phyloP scores from a whole-genome alignment of 2,113 vertebrate genomes.

The Vireo altiloquus region DNA sequence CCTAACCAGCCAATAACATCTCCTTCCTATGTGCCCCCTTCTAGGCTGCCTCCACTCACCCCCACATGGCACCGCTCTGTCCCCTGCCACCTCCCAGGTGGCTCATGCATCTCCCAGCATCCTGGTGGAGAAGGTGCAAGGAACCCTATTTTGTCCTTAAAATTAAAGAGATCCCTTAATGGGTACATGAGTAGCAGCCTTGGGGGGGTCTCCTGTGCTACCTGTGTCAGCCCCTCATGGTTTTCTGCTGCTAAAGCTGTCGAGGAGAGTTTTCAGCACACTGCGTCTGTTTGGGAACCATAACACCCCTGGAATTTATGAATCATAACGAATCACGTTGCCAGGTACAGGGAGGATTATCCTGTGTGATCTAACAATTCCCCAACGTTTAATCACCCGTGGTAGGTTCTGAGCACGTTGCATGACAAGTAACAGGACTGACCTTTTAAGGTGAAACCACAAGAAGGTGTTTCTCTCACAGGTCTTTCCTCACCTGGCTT shows the following conservation, averaged over 20 bases:
- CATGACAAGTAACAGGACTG: not conserved
- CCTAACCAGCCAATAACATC: not conserved
- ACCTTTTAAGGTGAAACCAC: slow-evolving; percentile 5
- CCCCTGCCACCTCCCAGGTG: not conserved
- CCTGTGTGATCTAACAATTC: not conserved
- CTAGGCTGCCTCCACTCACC: not conserved
- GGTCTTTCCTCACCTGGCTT: not conserved
- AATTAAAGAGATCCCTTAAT: not conserved
- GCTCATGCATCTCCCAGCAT: not conserved
- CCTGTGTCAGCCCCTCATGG: not conserved
- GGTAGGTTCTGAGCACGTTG: not conserved
- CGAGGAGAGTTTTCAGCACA: not conserved
- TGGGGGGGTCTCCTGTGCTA: not conserved
- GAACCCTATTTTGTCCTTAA: not conserved
- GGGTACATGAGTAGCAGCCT: not conserved
- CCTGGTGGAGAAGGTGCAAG: not conserved
- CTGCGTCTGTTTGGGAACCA: not conserved
- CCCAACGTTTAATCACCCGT: not conserved
- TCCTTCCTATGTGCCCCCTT: not conserved
- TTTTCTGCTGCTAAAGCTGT: not conserved
- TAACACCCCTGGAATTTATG: not conserved
- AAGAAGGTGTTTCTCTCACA: not conserved
- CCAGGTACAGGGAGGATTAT: not conserved
- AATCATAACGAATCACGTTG: not conserved
- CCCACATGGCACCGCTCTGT: not conserved